Evolutionary conservation across 2,797 vertebrate species (phyloP), one percentile per base, ranked within the genome.

Genomic region (Siniperca scherzeri): DNA sequence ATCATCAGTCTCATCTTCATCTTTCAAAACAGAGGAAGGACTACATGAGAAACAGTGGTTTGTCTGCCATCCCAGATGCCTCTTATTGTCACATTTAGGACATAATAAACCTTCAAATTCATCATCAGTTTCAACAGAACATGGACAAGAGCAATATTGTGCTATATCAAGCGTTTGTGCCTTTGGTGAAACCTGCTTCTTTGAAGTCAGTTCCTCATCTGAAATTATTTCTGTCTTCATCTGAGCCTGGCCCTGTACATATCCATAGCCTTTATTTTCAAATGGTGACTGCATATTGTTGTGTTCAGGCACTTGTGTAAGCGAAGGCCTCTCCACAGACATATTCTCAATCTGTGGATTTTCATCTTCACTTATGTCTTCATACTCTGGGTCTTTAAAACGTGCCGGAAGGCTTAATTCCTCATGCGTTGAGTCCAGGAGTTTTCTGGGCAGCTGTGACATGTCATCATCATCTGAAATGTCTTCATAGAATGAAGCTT

Each of bases 381-480:
- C 72, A 85, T 76, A 81, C 2, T 7, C 16, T 2, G 1, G 2
- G 13, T 27, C 42, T 9, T 83, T 27, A 36, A 9, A 21, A 65
- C 1, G 0, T 4, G 12, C 1, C 6, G 52, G 0, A 52, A 16
- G 2, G 4, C 2, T 33, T 1, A n/a, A 30, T 16, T 44, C 17
- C 9, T 21, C n/a, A 8, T 8, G 22, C 7, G 38, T 40, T 33
- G 21, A 25, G 3, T 52, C 11, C 4, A 48, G 40, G 10, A 27
- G 0, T 5, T 56, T 7, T 42, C 44, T 48, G 17, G 16, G 19
- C 2, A 30, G 3, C 5, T 61, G 19, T 4, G 67, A 8, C 5
- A 2, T 1, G 2, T 74, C 40, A 40, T 88, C 83, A 36, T 73
- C 25, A 27, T 89, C 88, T 36, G 90, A 80, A 67, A 89, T 62